phyloP scores from a whole-genome alignment of 2,113 vertebrate species.

The Nothocercus julius region DNA sequence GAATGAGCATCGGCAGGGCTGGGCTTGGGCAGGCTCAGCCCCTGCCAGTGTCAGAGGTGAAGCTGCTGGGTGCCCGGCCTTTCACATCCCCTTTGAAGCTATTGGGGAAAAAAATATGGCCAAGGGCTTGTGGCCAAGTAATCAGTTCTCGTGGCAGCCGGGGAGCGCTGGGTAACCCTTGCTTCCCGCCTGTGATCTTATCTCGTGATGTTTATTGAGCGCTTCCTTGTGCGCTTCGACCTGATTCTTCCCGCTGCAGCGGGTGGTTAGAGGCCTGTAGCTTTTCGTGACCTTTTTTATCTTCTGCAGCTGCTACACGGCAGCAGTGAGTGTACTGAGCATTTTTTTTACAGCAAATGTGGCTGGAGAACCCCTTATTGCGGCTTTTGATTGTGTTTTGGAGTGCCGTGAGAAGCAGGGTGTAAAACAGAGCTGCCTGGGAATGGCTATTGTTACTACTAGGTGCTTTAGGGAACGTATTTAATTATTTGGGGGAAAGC shows the following conservation, averaged over 20 bases:
- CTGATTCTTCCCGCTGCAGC: neutral
- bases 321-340: neutral
- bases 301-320: neutral
- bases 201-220: too few relatives aligned
- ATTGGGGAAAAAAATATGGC: neutral
- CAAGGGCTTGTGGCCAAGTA: accelerated
- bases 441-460: neutral
- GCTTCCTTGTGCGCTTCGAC: neutral
- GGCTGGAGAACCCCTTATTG: neutral
- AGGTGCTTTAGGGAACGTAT: neutral
- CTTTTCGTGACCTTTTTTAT: neutral
- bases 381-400: neutral
- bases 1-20: accelerated
- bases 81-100: neutral
- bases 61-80: neutral
- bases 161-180: neutral
- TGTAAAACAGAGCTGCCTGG: neutral
- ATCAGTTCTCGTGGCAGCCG: accelerated
- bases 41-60: accelerated
- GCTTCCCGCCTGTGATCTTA: neutral
- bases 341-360: neutral
- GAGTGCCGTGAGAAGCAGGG: neutral
- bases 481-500: neutral
- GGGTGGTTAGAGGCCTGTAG: neutral
- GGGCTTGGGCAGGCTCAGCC: neutral